Evolutionary conservation across 2,797 vertebrate species (phyloP).

Genomic region (Hozukius guyotensis): DNA sequence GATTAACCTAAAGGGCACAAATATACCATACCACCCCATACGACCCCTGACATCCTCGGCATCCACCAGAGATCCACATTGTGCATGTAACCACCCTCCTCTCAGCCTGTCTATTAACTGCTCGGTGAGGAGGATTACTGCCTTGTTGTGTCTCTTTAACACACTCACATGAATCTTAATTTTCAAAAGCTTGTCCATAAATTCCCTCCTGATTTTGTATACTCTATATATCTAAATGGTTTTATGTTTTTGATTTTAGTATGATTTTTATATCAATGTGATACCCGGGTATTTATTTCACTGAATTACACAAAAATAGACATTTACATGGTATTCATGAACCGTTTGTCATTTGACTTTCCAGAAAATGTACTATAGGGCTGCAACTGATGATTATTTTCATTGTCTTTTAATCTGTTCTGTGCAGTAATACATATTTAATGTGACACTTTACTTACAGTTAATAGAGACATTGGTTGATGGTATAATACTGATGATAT

Average conservation of each 20-base stretch:
- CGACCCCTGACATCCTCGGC: conserved; percentile 22
- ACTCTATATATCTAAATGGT: not conserved
- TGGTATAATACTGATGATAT: not conserved
- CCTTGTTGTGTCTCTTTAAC: conserved; percentile 6
- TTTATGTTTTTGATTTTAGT: not conserved
- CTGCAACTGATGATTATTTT: too few relatives aligned
- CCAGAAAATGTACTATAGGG: not conserved
- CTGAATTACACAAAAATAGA: not conserved
- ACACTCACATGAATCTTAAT: conserved; percentile 21
- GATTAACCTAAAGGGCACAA: not conserved
- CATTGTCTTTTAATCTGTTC: too few relatives aligned
- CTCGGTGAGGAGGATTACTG: conserved; percentile 48
- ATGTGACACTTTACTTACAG: not conserved
- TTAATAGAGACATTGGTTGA: not conserved
- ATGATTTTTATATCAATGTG: not conserved
- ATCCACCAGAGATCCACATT: conserved; percentile 16
- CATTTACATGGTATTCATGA: not conserved
- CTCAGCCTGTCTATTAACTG: conserved; percentile 55
- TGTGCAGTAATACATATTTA: not conserved
- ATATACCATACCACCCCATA: not conserved
- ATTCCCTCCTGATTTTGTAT: not conserved
- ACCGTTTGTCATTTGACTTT: not conserved
- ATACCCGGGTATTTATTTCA: not conserved
- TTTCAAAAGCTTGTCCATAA: not conserved
- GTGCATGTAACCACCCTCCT: not conserved